Evolutionary conservation across 92 coral and sea anemone species (phyloP).

Genomic region (Zoanthus solanderi): DNA sequence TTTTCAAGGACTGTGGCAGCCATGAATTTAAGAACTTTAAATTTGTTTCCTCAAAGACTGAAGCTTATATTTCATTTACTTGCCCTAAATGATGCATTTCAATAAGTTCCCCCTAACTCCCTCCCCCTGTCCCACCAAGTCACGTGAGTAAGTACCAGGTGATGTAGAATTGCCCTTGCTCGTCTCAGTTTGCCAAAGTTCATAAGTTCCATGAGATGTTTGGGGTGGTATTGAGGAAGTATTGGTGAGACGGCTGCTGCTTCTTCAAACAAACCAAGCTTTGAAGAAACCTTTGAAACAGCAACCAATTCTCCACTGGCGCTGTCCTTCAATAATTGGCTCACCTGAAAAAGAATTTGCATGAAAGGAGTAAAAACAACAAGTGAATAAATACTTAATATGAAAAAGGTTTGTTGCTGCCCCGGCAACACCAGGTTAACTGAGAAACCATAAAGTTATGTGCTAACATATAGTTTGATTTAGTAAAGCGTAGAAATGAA

Average conservation of each 20-base stretch:
- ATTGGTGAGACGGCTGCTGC: constrained; percentile 92
- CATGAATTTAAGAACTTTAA: too few species aligned
- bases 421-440: too few species aligned
- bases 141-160: constrained; percentile 74
- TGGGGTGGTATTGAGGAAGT: constrained; percentile 97
- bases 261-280: constrained; percentile 93
- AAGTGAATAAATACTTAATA: background rate
- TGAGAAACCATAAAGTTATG: too few species aligned
- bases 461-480: too few species aligned
- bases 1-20: too few species aligned
- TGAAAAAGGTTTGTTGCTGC: too few species aligned
- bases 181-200: constrained; percentile 96
- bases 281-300: constrained; percentile 65
- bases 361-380: background rate
- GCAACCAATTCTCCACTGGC: constrained; percentile 79
- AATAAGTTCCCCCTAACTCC: background rate
- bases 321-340: constrained; percentile 41
- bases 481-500: too few species aligned
- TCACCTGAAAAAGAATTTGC: background rate
- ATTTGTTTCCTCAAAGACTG: too few species aligned
- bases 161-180: constrained; percentile 92
- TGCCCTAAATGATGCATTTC: too few species aligned
- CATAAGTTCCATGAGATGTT: constrained; percentile 97
- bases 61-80: too few species aligned
- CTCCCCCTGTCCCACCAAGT: background rate